phyloP scores from a whole-genome alignment of 2,797 vertebrate species.

The Eulemur coronatus region DNA sequence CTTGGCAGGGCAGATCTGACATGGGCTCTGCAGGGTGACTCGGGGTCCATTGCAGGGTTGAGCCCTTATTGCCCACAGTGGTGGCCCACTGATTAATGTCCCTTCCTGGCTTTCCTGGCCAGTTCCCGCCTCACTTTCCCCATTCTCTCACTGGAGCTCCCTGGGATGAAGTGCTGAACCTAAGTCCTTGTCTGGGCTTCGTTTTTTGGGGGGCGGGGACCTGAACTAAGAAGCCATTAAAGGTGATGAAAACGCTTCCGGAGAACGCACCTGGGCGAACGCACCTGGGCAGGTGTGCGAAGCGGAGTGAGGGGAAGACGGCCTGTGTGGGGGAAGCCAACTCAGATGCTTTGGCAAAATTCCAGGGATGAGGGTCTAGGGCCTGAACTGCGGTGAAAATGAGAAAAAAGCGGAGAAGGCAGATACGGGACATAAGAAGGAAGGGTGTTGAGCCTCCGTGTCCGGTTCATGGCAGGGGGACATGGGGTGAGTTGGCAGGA shows the following conservation, averaged over 20 bases:
- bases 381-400: background rate
- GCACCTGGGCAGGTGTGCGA: background rate
- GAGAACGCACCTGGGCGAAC: background rate
- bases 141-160: background rate
- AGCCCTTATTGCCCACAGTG: background rate
- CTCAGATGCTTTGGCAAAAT: background rate
- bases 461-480: background rate
- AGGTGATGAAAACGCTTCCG: background rate
- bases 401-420: background rate
- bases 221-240: background rate
- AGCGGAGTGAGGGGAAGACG: no score
- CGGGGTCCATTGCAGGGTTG: background rate
- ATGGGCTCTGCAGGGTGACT: background rate
- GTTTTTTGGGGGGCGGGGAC: fast-evolving
- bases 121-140: background rate
- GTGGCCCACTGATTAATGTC: no score
- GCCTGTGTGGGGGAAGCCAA: no score
- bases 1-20: background rate
- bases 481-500: background rate
- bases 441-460: fast-evolving
- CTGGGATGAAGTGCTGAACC: background rate
- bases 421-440: background rate
- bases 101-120: background rate
- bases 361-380: background rate
- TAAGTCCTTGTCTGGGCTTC: background rate